These are phyloP conservation scores for Balanococcus diminutus DNA, from an alignment of 2,888 invertebrate genomes.

Conservation along the genomic window DNA sequence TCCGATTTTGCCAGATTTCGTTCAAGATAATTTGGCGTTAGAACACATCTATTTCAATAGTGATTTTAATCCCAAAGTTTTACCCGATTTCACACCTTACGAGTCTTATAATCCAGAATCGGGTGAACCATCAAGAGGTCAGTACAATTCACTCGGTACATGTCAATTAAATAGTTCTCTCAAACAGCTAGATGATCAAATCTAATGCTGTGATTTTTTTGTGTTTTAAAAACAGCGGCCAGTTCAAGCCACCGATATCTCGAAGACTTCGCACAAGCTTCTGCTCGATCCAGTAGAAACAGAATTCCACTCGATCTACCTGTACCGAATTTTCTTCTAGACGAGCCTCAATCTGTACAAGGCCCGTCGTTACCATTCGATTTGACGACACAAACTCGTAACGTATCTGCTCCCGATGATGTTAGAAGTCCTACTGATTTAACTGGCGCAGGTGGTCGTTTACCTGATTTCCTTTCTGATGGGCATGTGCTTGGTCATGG, in stretches of 20 bases:
- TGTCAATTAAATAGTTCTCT: too few species aligned
- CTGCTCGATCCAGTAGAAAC: background rate
- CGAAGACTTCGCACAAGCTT: background rate
- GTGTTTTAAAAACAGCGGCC: background rate
- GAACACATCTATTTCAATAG: constrained; percentile 74
- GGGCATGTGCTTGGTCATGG: constrained; percentile 65
- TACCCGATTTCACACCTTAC: constrained; percentile 64
- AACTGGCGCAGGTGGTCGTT: constrained; percentile 56
- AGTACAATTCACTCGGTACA: background rate
- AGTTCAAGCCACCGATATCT: background rate
- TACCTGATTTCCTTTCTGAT: constrained; percentile 76
- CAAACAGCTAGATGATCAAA: background rate
- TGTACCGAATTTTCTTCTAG: constrained; percentile 32
- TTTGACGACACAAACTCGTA: constrained; percentile 26
- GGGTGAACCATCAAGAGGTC: background rate
- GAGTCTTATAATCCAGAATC: background rate
- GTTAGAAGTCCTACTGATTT: background rate
- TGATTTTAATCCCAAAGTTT: constrained; percentile 58
- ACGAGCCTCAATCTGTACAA: background rate
- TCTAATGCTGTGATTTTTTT: too few species aligned
- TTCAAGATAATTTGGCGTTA: constrained; percentile 85
- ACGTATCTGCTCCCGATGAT: background rate
- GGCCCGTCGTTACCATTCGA: constrained; percentile 46
- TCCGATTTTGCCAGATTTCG: constrained; percentile 73
- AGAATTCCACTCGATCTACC: constrained; percentile 43